Conservation (phyloP, 2,888 invertebrate genomes). For the Scaeva pyrastri region DNA sequence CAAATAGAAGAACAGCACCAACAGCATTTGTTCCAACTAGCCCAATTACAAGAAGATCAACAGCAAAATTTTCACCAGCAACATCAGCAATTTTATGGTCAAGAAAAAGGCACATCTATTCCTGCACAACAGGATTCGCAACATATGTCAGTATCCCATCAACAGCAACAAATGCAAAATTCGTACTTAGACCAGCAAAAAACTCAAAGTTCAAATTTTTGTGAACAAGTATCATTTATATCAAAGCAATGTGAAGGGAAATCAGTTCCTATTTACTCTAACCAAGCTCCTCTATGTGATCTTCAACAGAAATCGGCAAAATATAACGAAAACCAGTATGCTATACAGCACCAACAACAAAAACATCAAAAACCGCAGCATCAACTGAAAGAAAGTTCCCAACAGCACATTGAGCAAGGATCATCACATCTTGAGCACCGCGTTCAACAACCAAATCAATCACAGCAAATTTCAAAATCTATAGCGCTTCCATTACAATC, state of each 20-base stretch:
- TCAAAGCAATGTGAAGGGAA: too few relatives aligned
- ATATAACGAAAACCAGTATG: not conserved
- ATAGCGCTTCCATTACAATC: not conserved
- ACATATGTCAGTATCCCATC: too few relatives aligned
- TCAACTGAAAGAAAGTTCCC: not conserved
- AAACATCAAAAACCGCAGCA: not conserved
- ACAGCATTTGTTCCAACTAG: not conserved
- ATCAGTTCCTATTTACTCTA: too few relatives aligned
- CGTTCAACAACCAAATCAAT: slow-evolving; percentile 2
- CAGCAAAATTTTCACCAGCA: slow-evolving; percentile 2
- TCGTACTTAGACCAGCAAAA: too few relatives aligned
- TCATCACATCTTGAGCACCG: not conserved
- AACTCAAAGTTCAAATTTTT: too few relatives aligned
- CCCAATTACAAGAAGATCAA: not conserved
- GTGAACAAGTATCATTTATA: too few relatives aligned
- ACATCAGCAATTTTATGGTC: not conserved
- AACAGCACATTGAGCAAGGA: slow-evolving; percentile 4
- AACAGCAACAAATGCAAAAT: too few relatives aligned
- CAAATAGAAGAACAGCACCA: slow-evolving; percentile 4
- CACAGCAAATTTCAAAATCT: slow-evolving; percentile 9
- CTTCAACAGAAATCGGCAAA: too few relatives aligned
- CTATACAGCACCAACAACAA: slow-evolving; percentile 9
- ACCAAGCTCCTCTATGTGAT: too few relatives aligned
- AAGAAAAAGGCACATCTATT: too few relatives aligned
- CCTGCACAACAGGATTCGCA: too few relatives aligned